Percentiles rank a stretch among this genome's conserved stretches.
Conservation (phyloP, 2,888 invertebrate genomes). For the Ormyrus labotus region DNA sequence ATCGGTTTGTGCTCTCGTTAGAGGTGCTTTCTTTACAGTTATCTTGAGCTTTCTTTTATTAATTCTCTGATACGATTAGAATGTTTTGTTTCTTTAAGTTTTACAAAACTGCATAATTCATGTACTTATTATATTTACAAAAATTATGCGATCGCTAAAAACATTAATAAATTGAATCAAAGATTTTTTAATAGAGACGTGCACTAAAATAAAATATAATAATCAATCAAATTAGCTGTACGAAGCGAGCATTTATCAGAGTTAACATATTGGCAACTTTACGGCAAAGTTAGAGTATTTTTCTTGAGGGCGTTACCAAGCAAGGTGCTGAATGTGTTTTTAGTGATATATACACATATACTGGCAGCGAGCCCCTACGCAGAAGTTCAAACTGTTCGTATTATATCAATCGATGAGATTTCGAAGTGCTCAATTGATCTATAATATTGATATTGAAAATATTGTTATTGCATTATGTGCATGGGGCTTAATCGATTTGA, state of each 20-base stretch:
- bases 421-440: slow-evolving; percentile 49
- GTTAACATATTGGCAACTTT: background rate
- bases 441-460: slow-evolving; percentile 55
- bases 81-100: too few species aligned
- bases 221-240: too few species aligned
- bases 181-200: too few species aligned
- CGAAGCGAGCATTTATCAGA: too few species aligned
- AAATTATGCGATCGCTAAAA: background rate
- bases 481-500: slow-evolving; percentile 17
- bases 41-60: too few species aligned
- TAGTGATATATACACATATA: slow-evolving; percentile 60
- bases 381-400: slow-evolving; percentile 29
- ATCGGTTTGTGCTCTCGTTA: too few species aligned
- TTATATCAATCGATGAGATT: slow-evolving; percentile 42
- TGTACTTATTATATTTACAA: background rate
- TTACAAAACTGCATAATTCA: background rate
- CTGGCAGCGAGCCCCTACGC: background rate
- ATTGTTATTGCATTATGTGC: slow-evolving; percentile 29
- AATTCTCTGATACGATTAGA: too few species aligned
- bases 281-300: slow-evolving; percentile 58
- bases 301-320: slow-evolving; percentile 63
- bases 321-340: slow-evolving; percentile 63
- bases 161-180: background rate
- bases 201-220: too few species aligned
- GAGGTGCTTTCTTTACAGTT: too few species aligned